Evolutionary conservation across 2,888 invertebrate genomes (phyloP), one percentile per base, ranked within the genome.

Genomic region (Tubiluchus corallicola): DNA sequence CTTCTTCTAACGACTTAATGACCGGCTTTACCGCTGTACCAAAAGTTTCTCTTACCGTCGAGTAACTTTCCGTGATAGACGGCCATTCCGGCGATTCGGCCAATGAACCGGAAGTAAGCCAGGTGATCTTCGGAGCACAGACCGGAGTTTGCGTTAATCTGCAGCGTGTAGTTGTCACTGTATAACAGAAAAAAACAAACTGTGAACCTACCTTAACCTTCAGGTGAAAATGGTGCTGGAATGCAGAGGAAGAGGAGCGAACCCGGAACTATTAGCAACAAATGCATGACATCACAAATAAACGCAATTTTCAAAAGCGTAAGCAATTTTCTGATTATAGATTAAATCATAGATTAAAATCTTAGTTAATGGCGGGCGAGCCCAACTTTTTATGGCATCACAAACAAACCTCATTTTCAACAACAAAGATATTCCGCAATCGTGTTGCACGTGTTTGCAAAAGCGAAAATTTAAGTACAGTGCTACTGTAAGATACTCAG

Each of bases 81-180:
- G 20, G 96, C 96, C 92, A 98, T 96, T 54, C 96, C 98, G 45
- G 92, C 94, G 50, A 96, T 80, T 47, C 94, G 73, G 47, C 98
- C 98, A 54, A 96, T 94, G 65, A 98, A 98, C 67, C 90, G 88
- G 70, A 96, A 98, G 69, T 98, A 98, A 65, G 81, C 81, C 49
- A 96, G 73, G 66, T 98, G 96, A 58, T 96, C 92, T 66, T 96
- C 94, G 64, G 94, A 96, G 66, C 92, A 92, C 48, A 94, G 73
- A 21, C 92, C 96, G 49, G 94, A 96, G 65, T 84, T 81, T 48
- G 96, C 92, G 69, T 98, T 98, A 55, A 98, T 94, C 75, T 98
- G 96, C 44, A 98, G 73, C 17, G 96, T 96, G 67, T 96, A 96
- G 70, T 94, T 94, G 66, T 96, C 96, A 66, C 80, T 80, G 62